Conservation (phyloP, 2,797 vertebrate genomes). For the Halcyon smyrnensis region DNA sequence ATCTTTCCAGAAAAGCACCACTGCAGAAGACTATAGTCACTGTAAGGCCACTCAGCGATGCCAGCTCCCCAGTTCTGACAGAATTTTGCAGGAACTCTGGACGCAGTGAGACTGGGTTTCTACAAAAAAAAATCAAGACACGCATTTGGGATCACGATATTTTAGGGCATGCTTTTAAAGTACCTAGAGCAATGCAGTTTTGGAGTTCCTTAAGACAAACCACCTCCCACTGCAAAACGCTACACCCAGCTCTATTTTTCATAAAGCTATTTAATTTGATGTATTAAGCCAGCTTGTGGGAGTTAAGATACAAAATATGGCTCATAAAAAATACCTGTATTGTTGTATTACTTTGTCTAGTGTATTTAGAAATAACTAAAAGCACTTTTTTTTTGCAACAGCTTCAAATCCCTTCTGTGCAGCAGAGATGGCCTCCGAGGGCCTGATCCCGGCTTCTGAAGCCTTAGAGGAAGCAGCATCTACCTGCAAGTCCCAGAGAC, state of each 20-base stretch:
- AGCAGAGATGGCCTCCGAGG: background rate
- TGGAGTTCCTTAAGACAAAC: background rate
- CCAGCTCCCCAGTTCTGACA: background rate
- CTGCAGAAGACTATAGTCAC: background rate
- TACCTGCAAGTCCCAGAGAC: accelerated
- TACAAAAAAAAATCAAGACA: background rate
- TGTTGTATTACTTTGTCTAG: background rate
- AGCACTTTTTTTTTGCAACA: background rate
- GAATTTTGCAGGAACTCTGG: background rate
- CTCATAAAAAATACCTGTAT: background rate
- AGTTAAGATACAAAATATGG: background rate
- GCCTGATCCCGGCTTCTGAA: accelerated
- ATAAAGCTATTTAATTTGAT: background rate
- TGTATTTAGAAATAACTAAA: background rate
- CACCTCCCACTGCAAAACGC: too few relatives aligned
- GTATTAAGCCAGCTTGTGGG: background rate
- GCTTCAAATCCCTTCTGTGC: background rate
- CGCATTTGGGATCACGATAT: background rate
- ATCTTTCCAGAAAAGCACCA: background rate
- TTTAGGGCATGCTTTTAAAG: background rate
- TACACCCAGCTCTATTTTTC: background rate
- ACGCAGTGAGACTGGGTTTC: accelerated
- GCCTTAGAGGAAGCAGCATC: background rate
- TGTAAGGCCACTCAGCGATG: background rate
- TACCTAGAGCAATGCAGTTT: accelerated